Evolutionary conservation across 2,797 vertebrate genomes (phyloP), one percentile per base, ranked within the genome.

Genomic region (Ceyx erithaca): DNA sequence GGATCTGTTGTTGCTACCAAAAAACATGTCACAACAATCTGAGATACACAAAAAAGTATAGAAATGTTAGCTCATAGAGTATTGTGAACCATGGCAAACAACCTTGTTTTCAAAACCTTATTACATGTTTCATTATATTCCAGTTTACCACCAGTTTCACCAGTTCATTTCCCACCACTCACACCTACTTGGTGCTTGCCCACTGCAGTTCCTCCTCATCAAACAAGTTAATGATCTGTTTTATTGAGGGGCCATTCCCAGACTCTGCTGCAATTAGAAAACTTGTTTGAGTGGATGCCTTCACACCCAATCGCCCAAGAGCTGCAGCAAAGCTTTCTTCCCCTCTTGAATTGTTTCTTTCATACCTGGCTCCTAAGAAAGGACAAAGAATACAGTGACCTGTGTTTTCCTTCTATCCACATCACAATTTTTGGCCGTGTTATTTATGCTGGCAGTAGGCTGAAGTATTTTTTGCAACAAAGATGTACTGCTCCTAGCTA

Each of bases 221-320:
- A 87, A 46, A 43, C 30, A n/a, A 52, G 37, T 71, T 54, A 28
- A 78, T 61, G 85, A 55, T 52, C 35, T 87, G 35, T 71, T 88
- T 76, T 62, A 68, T 40, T 57, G 83, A 68, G 67, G 68, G 33
- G 37, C 70, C 33, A 10, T 88, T 75, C 52, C 59, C 85, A 73
- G 55, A 9, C 71, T 58, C 18, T 48, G 7, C 48, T 59, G 81
- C 89, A 70, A n/a, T 54, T 87, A 43, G 70, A 51, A 45, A 28
- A 41, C 48, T 79, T 30, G 21, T 35, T 84, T 5, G 4, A 80
- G 45, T 17, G 61, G 35, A 28, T 51, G n/a, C 37, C 31, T 82
- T 51, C 64, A 13, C 51, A 26, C 5, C 52, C 71, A 4, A 2
- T 40, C 1, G 3, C 77, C 2, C 1, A 28, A 49, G 30, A 3